Conservation (phyloP, 2,113 vertebrate genomes). For the Nothoprocta perdicaria region DNA sequence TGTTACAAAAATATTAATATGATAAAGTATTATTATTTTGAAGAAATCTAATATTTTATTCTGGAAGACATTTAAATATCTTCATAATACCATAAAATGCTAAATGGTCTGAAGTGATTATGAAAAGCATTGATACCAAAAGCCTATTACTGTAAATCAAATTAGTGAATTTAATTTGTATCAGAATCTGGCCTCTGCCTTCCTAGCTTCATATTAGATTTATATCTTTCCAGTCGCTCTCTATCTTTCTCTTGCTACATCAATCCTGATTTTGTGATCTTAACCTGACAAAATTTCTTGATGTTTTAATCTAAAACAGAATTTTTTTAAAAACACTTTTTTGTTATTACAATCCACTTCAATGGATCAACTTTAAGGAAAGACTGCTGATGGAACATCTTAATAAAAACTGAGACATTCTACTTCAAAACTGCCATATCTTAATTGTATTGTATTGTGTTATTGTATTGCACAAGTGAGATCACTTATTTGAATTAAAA, state of each 20-base stretch:
- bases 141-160: neutral
- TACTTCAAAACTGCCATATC: neutral
- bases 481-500: neutral
- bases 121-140: neutral
- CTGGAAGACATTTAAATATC: neutral
- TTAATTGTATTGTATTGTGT: neutral
- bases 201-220: neutral
- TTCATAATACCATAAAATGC: neutral
- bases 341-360: neutral
- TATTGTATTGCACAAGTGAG: neutral
- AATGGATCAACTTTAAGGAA: neutral
- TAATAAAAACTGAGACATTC: neutral
- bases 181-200: neutral
- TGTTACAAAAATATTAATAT: neutral
- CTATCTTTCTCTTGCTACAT: neutral
- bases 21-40: neutral
- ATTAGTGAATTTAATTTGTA: neutral
- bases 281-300: neutral
- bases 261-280: neutral
- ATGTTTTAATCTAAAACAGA: neutral
- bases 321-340: neutral
- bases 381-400: neutral
- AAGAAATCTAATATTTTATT: neutral
- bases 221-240: rapidly evolving
- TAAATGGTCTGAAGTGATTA: neutral